Conservation (phyloP, 2,888 invertebrate genomes). For the Cinara cedri region DNA sequence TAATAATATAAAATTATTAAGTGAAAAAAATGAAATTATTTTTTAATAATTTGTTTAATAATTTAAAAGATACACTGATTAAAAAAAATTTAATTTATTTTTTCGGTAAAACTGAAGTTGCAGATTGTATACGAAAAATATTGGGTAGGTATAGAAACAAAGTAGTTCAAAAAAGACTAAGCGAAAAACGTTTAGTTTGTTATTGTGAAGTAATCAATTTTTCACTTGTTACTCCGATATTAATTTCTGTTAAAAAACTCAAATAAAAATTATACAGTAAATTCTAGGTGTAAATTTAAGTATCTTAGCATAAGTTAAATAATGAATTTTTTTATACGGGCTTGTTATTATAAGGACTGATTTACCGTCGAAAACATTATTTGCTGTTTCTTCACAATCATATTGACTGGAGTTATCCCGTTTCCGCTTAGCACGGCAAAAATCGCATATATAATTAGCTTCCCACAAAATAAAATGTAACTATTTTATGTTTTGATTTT, state of each 20-base stretch:
- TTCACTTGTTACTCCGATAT: not conserved
- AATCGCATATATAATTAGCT: too few relatives aligned
- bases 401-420: not conserved
- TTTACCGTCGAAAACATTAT: not conserved
- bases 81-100: slow-evolving; percentile 4
- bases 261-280: not conserved
- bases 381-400: not conserved
- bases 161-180: not conserved
- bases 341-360: not conserved
- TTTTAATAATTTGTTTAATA: not conserved
- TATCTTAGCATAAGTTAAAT: too few relatives aligned
- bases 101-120: not conserved
- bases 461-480: too few relatives aligned
- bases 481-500: too few relatives aligned
- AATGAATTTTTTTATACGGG: too few relatives aligned
- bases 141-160: not conserved
- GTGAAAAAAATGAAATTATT: too few relatives aligned
- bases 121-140: not conserved
- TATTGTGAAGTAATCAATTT: not conserved
- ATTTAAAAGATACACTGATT: not conserved
- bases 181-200: not conserved
- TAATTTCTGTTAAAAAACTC: not conserved
- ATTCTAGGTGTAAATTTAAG: not conserved
- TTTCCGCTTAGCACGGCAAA: not conserved
- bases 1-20: too few relatives aligned